Percentiles rank a stretch among this genome's conserved stretches.
Conservation (phyloP, 2,888 invertebrate genomes). For the Zonitis immaculata region DNA sequence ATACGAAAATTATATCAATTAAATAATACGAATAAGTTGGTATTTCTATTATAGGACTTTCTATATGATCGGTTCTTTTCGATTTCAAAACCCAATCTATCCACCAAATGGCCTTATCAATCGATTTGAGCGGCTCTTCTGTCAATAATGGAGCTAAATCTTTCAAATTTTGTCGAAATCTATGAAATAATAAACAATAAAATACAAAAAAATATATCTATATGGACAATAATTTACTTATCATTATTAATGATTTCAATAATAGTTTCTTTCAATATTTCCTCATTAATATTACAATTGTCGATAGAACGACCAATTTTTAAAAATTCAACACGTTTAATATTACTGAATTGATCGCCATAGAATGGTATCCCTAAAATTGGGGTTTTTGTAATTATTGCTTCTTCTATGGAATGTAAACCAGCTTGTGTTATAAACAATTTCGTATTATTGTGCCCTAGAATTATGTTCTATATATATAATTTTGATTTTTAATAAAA, state of each 20-base stretch:
- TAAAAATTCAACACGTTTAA: conserved; percentile 5
- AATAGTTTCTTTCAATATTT: conserved; percentile 14
- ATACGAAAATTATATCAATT: conserved; percentile 20
- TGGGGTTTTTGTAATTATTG: conserved; percentile 43
- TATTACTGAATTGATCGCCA: conserved; percentile 34
- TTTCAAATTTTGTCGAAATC: neutral
- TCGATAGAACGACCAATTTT: conserved; percentile 21
- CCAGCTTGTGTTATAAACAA: conserved; percentile 26
- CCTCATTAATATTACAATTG: conserved; percentile 19
- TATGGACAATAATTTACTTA: neutral
- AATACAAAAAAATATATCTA: neutral
- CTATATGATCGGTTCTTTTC: conserved; percentile 27
- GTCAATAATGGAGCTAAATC: conserved; percentile 1
- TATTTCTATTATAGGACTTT: conserved; percentile 23
- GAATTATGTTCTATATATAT: neutral
- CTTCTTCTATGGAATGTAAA: conserved; percentile 44
- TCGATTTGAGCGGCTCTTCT: conserved; percentile 7
- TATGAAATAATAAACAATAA: neutral
- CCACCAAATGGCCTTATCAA: conserved; percentile 31
- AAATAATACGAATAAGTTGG: conserved; percentile 26
- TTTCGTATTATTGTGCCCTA: conserved; percentile 10
- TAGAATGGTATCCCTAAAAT: conserved; percentile 43
- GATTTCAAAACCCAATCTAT: conserved; percentile 31
- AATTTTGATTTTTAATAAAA: neutral
- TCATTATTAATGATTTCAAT: conserved; percentile 4